Conservation (phyloP, 2,113 vertebrate species). For the Ploceus nigricollis region DNA sequence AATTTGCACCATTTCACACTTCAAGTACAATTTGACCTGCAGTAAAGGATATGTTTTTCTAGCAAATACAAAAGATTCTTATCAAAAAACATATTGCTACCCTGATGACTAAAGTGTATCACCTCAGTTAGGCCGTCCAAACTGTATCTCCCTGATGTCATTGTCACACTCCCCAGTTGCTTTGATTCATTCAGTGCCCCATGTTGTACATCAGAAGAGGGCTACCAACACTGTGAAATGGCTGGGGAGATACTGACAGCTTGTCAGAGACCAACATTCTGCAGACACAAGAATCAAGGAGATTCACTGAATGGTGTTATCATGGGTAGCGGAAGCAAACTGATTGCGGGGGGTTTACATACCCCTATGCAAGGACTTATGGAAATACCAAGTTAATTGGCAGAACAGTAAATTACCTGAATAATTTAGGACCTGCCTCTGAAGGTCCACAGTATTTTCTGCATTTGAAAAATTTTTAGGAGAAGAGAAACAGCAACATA, state of each 20-base stretch:
- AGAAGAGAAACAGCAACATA: neutral
- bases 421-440: neutral
- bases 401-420: neutral
- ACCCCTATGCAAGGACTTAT: neutral
- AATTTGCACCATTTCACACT: neutral
- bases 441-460: neutral
- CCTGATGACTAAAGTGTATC: neutral
- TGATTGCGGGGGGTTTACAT: neutral
- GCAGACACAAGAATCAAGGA: neutral
- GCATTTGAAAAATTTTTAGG: neutral
- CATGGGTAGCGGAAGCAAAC: neutral
- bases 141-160: neutral
- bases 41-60: neutral
- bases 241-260: neutral
- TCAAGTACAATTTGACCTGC: neutral
- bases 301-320: neutral
- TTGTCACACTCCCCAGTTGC: neutral
- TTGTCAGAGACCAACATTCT: neutral
- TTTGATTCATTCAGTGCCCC: constrained; percentile 2
- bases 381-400: neutral
- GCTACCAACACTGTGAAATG: neutral
- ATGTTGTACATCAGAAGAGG: neutral
- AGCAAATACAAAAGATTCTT: neutral
- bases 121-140: neutral
- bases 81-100: neutral